Conservation (phyloP, 2,888 invertebrate species). For the Clusia tigrina region DNA sequence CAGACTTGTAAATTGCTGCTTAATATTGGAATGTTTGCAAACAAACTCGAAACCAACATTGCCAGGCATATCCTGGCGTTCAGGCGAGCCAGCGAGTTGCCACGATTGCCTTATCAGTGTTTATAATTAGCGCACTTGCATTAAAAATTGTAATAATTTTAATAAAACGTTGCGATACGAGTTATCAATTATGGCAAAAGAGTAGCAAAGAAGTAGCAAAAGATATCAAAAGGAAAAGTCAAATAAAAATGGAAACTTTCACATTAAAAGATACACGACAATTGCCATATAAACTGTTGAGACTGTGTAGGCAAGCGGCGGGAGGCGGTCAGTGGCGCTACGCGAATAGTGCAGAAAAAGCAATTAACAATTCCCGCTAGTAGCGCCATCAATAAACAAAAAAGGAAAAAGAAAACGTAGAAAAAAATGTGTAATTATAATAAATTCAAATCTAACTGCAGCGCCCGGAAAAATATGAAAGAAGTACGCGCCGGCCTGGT, state of each 20-base stretch:
- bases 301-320: too few species aligned
- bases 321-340: neutral
- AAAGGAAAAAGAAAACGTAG: too few species aligned
- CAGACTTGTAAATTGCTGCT: too few species aligned
- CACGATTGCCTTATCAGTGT: neutral
- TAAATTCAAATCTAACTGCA: conserved; percentile 6
- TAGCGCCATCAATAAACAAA: neutral
- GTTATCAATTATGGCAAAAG: neutral
- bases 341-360: neutral
- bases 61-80: too few species aligned
- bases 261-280: too few species aligned
- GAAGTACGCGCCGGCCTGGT: neutral
- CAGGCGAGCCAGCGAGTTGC: too few species aligned
- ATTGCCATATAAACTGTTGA: too few species aligned
- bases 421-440: conserved; percentile 7
- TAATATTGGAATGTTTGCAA: too few species aligned
- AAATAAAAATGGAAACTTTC: too few species aligned
- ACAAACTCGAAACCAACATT: too few species aligned
- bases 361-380: neutral
- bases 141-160: neutral
- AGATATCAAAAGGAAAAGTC: too few species aligned
- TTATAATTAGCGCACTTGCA: neutral
- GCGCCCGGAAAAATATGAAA: neutral
- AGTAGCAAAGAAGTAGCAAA: neutral
- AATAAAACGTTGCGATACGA: neutral